phyloP scores from a whole-genome alignment of 1,140 invertebrate species.

The Macrocentrus cingulum region DNA sequence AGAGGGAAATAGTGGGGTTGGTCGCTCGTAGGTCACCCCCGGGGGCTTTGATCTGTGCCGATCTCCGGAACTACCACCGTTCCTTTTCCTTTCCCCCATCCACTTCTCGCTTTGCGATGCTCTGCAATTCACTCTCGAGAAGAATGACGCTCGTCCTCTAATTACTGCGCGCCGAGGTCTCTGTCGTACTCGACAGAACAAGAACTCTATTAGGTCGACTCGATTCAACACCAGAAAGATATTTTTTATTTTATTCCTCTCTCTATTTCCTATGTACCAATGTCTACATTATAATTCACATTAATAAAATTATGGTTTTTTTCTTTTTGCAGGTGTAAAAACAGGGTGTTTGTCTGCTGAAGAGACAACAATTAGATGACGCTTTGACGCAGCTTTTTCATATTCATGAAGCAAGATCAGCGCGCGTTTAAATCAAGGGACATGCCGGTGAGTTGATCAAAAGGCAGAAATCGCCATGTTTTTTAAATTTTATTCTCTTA shows the following conservation, averaged over 20 bases:
- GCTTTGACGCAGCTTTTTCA: conserved; percentile 30
- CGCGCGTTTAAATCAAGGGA: conserved; percentile 45
- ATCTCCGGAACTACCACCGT: conserved; percentile 36
- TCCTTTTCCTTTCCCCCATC: conserved; percentile 12
- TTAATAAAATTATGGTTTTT: no score
- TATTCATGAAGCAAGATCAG: conserved; percentile 49
- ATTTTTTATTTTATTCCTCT: no score
- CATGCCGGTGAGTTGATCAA: conserved; percentile 49
- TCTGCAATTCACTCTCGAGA: conserved; percentile 35
- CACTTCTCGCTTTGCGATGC: conserved; percentile 40
- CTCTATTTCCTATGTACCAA: no score
- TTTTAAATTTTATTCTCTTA: no score
- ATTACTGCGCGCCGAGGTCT: background rate
- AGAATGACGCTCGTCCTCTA: conserved; percentile 39
- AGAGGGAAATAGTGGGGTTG: conserved; percentile 26
- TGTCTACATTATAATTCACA: no score
- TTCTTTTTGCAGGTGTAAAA: no score
- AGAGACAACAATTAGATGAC: conserved; percentile 42
- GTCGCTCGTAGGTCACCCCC: conserved; percentile 30
- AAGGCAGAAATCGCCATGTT: conserved; percentile 38
- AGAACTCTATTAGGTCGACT: conserved; percentile 4
- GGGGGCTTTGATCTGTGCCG: conserved; percentile 50
- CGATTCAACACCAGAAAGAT: no score
- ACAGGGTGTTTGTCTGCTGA: background rate
- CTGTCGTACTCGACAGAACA: no score